These are phyloP conservation scores for Peromyscus eremicus DNA, from an alignment of 2,797 vertebrate species.

Conservation along the genomic window DNA sequence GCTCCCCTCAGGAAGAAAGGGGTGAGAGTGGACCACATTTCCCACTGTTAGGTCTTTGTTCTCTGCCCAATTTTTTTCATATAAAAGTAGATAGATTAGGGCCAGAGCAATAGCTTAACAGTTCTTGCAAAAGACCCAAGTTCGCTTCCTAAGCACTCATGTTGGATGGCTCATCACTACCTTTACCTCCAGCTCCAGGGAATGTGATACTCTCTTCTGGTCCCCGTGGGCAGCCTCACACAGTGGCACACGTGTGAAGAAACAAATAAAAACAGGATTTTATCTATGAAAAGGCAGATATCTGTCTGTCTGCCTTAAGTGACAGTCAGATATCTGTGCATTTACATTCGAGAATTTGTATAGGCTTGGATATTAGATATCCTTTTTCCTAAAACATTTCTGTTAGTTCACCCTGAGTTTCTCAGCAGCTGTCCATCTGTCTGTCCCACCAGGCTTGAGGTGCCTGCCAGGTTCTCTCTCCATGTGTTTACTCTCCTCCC, in stretches of 20 bases:
- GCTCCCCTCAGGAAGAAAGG: neutral
- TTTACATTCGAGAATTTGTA: neutral
- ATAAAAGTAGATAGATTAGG: neutral
- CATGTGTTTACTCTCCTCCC: neutral
- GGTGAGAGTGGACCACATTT: neutral
- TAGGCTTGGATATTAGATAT: neutral
- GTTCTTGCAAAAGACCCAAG: neutral
- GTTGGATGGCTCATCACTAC: neutral
- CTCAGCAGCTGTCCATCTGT: neutral
- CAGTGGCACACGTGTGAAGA: neutral
- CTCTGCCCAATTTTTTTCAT: neutral
- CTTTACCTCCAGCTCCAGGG: neutral
- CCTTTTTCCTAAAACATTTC: neutral
- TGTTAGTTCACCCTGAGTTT: neutral
- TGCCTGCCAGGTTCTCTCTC: neutral
- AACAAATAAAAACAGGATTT: neutral
- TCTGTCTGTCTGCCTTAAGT: neutral
- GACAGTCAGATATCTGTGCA: neutral
- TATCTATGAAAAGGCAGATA: neutral
- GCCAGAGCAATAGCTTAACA: neutral
- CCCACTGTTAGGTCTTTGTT: neutral
- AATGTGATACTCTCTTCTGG: neutral
- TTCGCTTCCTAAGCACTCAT: neutral
- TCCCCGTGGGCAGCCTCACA: neutral
- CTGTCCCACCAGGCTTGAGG: neutral